Evolutionary conservation across 2,797 vertebrate species (phyloP), one percentile per base, ranked within the genome.

Genomic region (Stomatorhinus walkeri): DNA sequence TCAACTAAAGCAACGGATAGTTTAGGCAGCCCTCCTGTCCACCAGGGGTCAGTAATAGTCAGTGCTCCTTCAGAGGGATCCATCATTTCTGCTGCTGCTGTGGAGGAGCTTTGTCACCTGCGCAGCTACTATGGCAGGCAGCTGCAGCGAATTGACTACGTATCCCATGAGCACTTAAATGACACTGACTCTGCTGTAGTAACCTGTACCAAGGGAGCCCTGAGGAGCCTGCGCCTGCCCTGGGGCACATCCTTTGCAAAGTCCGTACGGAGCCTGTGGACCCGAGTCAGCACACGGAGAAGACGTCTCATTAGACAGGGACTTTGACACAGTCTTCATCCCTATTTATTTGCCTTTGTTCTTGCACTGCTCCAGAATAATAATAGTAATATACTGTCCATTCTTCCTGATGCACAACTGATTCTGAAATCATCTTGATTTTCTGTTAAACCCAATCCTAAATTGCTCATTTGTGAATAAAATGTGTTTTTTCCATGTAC

Each of bases 151-250:
- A 96, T 96, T 2, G 93, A 96, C 92, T 92, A 95, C 90, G 90
- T 95, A 87, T 96, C 95, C 91, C 94, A 95, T 48, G 95, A 96
- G 79, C 91, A 92, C 89, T 90, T 96, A 90, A 94, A 94, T 24
- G 91, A 90, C 87, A 90, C 93, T 0, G 36, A 94, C 22, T 89
- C 93, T 0, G 94, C 94, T 0, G 90, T 95, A 32, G 90, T 96
- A 88, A 93, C 93, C 0, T 96, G 95, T n/a, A 95, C 95, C 85
- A 91, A 91, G 43, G 95, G 94, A 88, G 95, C 95, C 0, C 92
- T 96, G 52, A 94, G 91, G 91, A 95, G 93, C 87, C 90, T 96
- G 14, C 91, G 91, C 9, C 91, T 95, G 72, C 94, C 93, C 0
- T 91, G 91, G 5, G 89, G 93, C 48, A 88, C 88, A 0, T 91